A percentile compares a stretch with the other conserved stretches of the same genome.
These are phyloP conservation scores for Centruroides vittatus DNA, from an alignment of 1,140 invertebrate genomes.

Conservation along the genomic window DNA sequence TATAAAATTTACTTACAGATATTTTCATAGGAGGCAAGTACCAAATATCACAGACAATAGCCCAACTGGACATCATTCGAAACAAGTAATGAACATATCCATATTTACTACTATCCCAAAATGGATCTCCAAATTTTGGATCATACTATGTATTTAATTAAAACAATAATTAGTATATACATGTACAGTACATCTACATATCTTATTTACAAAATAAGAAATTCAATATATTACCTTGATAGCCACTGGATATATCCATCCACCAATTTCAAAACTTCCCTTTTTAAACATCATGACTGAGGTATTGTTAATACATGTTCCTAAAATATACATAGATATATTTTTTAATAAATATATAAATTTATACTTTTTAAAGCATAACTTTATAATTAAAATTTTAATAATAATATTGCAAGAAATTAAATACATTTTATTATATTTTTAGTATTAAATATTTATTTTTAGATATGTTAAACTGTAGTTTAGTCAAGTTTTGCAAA, in stretches of 20 bases:
- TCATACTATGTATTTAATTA: conserved; percentile 50
- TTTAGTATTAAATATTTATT: no score
- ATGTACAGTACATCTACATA: no score
- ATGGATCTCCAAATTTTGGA: conserved; percentile 94
- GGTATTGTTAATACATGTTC: conserved; percentile 85
- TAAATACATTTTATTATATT: no score
- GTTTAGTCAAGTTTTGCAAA: no score
- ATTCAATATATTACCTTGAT: conserved; percentile 36
- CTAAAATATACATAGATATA: conserved; percentile 47
- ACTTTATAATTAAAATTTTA: no score
- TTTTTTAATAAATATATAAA: no score
- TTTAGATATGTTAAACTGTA: no score
- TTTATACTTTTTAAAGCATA: no score
- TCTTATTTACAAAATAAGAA: no score
- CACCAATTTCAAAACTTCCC: conserved; percentile 70
- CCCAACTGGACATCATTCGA: conserved; percentile 99
- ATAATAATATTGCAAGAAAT: neutral
- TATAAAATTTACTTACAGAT: no score
- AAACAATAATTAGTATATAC: no score
- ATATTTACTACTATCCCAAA: conserved; percentile 92
- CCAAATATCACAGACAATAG: conserved; percentile 98
- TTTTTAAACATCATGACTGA: conserved; percentile 97
- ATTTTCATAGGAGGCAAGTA: conserved; percentile 84
- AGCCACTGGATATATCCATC: conserved; percentile 90
- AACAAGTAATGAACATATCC: conserved; percentile 90